phyloP scores from a whole-genome alignment of 1,140 invertebrate genomes.

The Physella acuta region DNA sequence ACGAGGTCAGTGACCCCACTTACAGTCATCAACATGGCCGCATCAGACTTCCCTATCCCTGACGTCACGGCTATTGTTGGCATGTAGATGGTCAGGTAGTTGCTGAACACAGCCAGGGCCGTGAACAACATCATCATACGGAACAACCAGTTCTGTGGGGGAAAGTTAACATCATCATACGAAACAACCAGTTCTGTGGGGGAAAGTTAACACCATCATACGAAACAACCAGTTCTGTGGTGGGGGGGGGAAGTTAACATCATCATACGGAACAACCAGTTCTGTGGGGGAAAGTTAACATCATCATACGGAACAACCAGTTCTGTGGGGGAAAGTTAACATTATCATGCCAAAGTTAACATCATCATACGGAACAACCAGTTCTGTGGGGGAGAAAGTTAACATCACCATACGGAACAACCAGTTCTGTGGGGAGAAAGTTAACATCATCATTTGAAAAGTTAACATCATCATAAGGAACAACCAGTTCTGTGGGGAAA shows the following conservation, averaged over 20 bases:
- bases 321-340: too few species aligned
- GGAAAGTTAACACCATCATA: too few species aligned
- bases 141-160: not conserved
- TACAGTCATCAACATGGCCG: constrained; percentile 30
- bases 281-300: not conserved
- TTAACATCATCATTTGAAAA: too few species aligned
- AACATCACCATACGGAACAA: too few species aligned
- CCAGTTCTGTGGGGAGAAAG: too few species aligned
- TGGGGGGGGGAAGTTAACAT: not conserved
- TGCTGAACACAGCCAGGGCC: not conserved
- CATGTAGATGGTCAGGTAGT: constrained; percentile 21
- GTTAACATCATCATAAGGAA: too few species aligned
- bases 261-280: constrained; percentile 11
- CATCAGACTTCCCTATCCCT: constrained; percentile 23
- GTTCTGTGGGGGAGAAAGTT: not conserved
- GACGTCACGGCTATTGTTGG: not conserved
- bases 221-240: too few species aligned
- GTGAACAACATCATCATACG: constrained; percentile 1
- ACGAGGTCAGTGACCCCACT: constrained; percentile 29
- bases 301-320: too few species aligned
- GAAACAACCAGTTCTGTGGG: too few species aligned
- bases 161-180: too few species aligned
- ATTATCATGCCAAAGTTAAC: too few species aligned
- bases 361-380: constrained; percentile 11
- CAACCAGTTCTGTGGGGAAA: too few species aligned